A percentile compares a stretch with the other conserved stretches of the same genome.
Conservation (phyloP, 2,113 vertebrate species). For the Vombatus ursinus region DNA sequence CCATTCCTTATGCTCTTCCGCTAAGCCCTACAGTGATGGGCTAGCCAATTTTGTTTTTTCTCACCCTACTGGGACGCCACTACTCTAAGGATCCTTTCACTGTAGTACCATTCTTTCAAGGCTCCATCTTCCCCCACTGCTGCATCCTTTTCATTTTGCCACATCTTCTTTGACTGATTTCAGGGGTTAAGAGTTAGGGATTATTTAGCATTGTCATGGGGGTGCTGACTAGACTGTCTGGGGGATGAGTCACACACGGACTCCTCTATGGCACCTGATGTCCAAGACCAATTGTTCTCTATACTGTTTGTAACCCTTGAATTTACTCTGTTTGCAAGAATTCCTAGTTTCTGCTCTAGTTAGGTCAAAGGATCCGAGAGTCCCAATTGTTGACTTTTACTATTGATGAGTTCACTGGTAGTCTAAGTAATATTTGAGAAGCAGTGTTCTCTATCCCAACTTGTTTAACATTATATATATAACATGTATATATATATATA, state of each 20-base stretch:
- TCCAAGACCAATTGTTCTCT: background rate
- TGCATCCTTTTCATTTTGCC: background rate
- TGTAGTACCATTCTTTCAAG: background rate
- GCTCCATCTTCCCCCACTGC: background rate
- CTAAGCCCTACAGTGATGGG: background rate
- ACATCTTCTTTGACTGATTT: background rate
- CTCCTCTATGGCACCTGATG: background rate
- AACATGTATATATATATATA: no score
- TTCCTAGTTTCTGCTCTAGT: background rate
- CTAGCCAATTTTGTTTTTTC: background rate
- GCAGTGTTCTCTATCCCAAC: background rate
- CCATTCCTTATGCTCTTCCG: background rate
- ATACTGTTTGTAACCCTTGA: background rate
- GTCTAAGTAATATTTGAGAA: conserved; percentile 2
- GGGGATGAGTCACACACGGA: background rate
- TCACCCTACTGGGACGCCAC: background rate
- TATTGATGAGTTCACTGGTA: background rate
- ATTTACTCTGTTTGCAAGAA: background rate
- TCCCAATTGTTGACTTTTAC: background rate
- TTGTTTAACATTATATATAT: background rate
- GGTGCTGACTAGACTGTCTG: background rate
- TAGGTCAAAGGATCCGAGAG: conserved; percentile 1
- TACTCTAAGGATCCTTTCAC: background rate
- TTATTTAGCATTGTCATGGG: background rate
- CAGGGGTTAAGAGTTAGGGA: background rate